Conservation (phyloP, 2,113 vertebrate species). For the Forbesichthys papilliferus region DNA sequence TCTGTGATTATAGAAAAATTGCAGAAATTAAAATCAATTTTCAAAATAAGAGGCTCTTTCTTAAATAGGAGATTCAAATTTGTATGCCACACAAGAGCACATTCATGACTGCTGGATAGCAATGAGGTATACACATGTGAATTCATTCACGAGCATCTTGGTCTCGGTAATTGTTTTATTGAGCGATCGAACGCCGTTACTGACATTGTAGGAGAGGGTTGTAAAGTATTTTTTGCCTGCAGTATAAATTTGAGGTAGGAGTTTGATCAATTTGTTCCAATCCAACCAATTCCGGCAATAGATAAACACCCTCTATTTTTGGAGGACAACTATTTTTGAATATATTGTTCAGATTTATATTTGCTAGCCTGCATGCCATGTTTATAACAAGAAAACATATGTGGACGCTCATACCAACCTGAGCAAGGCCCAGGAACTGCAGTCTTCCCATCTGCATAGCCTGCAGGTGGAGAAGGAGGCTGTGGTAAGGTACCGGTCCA, state of each 20-base stretch:
- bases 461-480: no score
- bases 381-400: neutral
- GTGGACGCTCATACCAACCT: neutral
- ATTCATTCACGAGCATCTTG: neutral
- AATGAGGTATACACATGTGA: neutral
- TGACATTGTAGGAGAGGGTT: neutral
- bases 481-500: no score
- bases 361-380: no score
- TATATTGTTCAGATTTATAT: neutral
- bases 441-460: no score
- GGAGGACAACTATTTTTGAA: neutral
- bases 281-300: neutral
- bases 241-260: neutral
- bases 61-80: neutral
- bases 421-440: no score
- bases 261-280: neutral
- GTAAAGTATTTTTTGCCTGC: neutral
- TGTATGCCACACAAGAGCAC: neutral
- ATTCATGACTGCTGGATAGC: neutral
- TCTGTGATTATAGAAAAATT: slow-evolving; percentile 1
- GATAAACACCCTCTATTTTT: neutral
- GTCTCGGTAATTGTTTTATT: neutral
- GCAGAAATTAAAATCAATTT: neutral
- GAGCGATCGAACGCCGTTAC: neutral
- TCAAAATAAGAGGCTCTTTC: neutral